Base-by-base conservation (phyloP, 2,888 invertebrate species). In the Philaethria dido region DNA sequence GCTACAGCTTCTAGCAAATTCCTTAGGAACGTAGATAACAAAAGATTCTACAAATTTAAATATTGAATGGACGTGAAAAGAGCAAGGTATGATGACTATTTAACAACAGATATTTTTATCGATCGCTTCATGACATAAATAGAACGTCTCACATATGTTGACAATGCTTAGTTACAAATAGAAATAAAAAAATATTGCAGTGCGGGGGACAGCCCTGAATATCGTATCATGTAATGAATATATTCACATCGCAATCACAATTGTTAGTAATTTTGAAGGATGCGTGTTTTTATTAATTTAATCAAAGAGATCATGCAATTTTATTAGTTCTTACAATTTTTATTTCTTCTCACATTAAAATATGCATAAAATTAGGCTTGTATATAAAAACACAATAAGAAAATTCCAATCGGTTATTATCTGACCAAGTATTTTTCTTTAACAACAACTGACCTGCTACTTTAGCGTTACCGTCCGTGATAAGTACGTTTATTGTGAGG, bases 81-180 rank as follows among this genome's bases (percentile, higher is more conserved):
- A 59, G 14, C 22, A 11, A 59, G 16, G 48, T 48, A 39, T 48
- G 42, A 60, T 36, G 62, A 62, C 33, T 44, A 36, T 66, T 66
- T 63, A 55, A 66, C 52, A 66, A 25, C 60, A 64, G 59, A 54
- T 69, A 70, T 70, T 70, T 68, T 60, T 70, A 70, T 70, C 65
- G 66, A 69, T 61, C 63, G 66, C 50, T 52, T 54, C 54, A 29
- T 55, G 69, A 63, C 63, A 55, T 54, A 70, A 71, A 66, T 71
- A 69, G 71, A 64, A 57, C 64, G 47, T 33, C 52, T 48, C 66
- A 64, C 69, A 64, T 64, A 66, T 69, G 69, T 64, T 66, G 71
- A 69, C 71, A 66, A 64, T 62, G 48, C 45, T 59, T 59, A 66
- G 63, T 54, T 54, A 64, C 57, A 68, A 69, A 61, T 60, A 60